Percentiles rank a stretch among this genome's conserved stretches.
Evolutionary conservation across 2,888 invertebrate species (phyloP).

Genomic region (Ophion obscuratus): DNA sequence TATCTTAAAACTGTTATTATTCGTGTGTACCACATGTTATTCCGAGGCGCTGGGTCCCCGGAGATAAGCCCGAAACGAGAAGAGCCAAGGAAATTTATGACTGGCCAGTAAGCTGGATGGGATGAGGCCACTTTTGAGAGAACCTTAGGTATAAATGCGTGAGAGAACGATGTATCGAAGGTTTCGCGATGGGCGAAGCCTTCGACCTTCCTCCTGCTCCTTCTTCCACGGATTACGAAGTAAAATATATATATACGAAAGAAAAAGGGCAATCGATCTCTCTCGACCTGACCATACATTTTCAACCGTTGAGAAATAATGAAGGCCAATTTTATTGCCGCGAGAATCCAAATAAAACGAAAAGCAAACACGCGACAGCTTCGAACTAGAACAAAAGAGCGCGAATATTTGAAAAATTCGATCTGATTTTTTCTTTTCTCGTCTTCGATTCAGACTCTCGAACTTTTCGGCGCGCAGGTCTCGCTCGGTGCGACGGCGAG

Average conservation of each 20-base stretch:
- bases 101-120: slow-evolving; percentile 2
- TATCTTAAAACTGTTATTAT: neutral
- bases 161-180: neutral
- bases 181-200: neutral
- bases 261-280: neutral
- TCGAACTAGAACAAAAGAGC: neutral
- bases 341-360: neutral
- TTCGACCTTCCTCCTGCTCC: neutral
- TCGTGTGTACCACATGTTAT: neutral
- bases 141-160: neutral
- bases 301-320: neutral
- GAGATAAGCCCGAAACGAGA: neutral
- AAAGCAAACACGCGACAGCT: neutral
- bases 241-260: neutral
- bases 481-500: too few species aligned
- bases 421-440: neutral
- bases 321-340: neutral
- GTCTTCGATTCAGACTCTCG: too few species aligned
- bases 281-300: neutral
- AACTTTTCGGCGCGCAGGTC: too few species aligned
- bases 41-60: neutral
- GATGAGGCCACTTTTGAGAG: neutral
- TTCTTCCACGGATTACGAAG: neutral
- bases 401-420: neutral
- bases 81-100: neutral